Conservation (phyloP, 1,140 invertebrate species). For the Zaprionus davidi region DNA sequence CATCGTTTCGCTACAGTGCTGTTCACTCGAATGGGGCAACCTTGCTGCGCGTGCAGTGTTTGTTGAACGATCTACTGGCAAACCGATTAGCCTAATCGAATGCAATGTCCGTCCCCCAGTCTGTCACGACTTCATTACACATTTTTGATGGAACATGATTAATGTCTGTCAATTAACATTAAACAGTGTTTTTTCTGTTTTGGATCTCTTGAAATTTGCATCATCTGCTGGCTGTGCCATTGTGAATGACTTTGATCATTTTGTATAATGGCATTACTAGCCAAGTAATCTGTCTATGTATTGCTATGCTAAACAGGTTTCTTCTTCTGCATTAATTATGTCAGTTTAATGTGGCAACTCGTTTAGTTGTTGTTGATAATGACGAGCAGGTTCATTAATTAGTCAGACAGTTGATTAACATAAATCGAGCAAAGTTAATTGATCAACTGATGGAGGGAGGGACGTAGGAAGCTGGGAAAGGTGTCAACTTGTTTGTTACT, state of each 20-base stretch:
- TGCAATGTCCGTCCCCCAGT: slow-evolving; percentile 2
- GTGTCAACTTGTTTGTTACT: slow-evolving; percentile 1
- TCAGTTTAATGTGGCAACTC: slow-evolving; percentile 39
- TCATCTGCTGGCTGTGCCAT: background rate
- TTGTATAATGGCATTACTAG: slow-evolving; percentile 27
- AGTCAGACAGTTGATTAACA: slow-evolving; percentile 39
- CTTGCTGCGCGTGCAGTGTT: slow-evolving; percentile 4
- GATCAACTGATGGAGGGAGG: background rate
- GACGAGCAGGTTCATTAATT: slow-evolving; percentile 27
- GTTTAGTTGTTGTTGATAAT: slow-evolving; percentile 29
- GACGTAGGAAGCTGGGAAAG: background rate
- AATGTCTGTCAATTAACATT: slow-evolving; percentile 28
- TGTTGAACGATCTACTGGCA: slow-evolving; percentile 2
- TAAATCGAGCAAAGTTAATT: slow-evolving; percentile 16
- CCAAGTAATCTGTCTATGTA: background rate
- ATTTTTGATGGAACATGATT: slow-evolving; percentile 26
- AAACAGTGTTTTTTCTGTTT: background rate
- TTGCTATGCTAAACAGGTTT: slow-evolving; percentile 38
- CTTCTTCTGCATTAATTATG: slow-evolving; percentile 45
- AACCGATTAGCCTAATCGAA: slow-evolving; percentile 34
- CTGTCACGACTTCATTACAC: slow-evolving; percentile 22
- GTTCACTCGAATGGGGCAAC: slow-evolving; percentile 37
- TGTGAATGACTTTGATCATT: slow-evolving; percentile 35
- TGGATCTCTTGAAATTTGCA: slow-evolving; percentile 8
- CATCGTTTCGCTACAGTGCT: slow-evolving; percentile 29